Base-by-base conservation (phyloP, 2,113 vertebrate species). In the Phaethon lepturus region DNA sequence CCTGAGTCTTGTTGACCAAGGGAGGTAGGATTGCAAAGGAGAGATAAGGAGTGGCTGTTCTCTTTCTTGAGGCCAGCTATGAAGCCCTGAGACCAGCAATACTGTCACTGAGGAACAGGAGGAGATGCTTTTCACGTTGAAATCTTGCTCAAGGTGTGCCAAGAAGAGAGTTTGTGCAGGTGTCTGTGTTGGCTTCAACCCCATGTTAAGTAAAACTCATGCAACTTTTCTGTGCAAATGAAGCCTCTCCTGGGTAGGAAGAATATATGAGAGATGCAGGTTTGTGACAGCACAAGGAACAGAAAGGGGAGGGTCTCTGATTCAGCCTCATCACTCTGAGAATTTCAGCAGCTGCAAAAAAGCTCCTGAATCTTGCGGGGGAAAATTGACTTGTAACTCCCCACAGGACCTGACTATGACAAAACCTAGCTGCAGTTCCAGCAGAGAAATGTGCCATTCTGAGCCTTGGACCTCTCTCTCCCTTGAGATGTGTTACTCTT, bases 131-230 rank as follows among this genome's bases (percentile, higher is more conserved):
- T 40, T 64, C 58, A 33, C 63, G 56, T 77, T 44, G 81, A 29
- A 64, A 58, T 3, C 10, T 90, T 73, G 67, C 86, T 88, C 28
- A 3, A 20, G 25, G 78, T 38, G 14, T 55, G 76, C 76, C 38
- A 69, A 95, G 67, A 35, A 73, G 63, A 55, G 42, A n/a, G 20
- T 64, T 68, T 88, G 86, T 94, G 86, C 86, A 94, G 89, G 88
- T 96, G 89, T 68, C 62, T 88, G 66, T 15, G 31, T 75, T 96
- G 93, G 82, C 69, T 94, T 75, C 76, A 31, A 17, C 31, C n/a
- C 44, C 15, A 6, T 23, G 38, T 94, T 94, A 71, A 1, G 5
- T 71, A 90, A 94, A 95, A 92, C 28, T 31, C 60, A 76, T 94
- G 71, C 62, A 91, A 59, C n/a, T 73, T 79, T 64, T 63, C 49